Conservation (phyloP, 2,888 invertebrate genomes). For the Ochropleura plecta region DNA sequence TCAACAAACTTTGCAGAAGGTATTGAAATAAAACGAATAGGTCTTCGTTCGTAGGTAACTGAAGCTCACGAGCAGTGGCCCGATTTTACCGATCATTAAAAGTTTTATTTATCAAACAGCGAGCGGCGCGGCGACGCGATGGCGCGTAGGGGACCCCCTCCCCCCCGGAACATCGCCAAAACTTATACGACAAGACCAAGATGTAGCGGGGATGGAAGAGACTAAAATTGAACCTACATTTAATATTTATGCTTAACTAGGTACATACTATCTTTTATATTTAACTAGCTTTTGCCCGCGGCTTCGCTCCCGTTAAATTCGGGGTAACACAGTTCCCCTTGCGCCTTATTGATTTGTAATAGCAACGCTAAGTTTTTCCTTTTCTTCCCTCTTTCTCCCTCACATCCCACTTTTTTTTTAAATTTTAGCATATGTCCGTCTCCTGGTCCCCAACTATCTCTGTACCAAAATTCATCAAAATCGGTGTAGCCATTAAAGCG, state of each 20-base stretch:
- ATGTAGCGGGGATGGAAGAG: conserved; percentile 24
- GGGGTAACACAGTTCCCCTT: too few relatives aligned
- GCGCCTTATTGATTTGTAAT: too few relatives aligned
- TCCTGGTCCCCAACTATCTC: too few relatives aligned
- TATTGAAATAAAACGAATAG: conserved; percentile 36
- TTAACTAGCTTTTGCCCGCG: too few relatives aligned
- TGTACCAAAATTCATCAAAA: too few relatives aligned
- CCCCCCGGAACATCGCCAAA: conserved; percentile 68
- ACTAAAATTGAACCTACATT: not conserved
- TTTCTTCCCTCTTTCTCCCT: too few relatives aligned
- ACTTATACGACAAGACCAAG: conserved; percentile 42
- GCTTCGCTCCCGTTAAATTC: too few relatives aligned
- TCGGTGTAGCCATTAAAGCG: too few relatives aligned
- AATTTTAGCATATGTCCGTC: too few relatives aligned
- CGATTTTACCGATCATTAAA: conserved; percentile 64
- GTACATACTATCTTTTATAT: too few relatives aligned
- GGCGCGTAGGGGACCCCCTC: conserved; percentile 65
- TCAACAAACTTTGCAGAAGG: conserved; percentile 21
- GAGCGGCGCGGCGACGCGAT: conserved; percentile 58
- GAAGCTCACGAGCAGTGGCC: conserved; percentile 17
- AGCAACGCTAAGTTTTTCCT: too few relatives aligned
- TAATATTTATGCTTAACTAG: not conserved
- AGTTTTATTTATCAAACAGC: conserved; percentile 67
- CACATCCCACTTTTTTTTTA: too few relatives aligned
- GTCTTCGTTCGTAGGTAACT: conserved; percentile 19